phyloP scores from a whole-genome alignment of 2,113 vertebrate genomes.

The Platysteira castanea region DNA sequence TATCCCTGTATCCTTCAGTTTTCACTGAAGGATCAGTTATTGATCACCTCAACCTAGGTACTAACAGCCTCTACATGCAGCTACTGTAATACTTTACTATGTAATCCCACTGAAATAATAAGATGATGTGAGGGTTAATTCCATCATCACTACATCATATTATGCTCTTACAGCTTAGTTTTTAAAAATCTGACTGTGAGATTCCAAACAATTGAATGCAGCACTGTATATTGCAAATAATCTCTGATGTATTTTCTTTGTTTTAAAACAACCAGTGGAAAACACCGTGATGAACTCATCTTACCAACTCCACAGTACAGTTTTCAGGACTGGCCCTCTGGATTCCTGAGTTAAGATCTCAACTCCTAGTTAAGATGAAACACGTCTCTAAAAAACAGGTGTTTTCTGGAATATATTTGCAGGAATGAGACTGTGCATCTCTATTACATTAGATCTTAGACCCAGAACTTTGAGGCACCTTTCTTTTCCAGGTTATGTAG shows the following conservation, averaged over 20 bases:
- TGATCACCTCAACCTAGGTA: neutral
- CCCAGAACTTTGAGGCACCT: neutral
- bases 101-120: neutral
- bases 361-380: neutral
- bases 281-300: neutral
- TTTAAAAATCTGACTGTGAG: neutral
- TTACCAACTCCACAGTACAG: neutral
- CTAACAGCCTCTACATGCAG: neutral
- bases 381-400: neutral
- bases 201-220: neutral
- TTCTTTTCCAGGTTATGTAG: neutral
- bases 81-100: neutral
- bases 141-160: neutral
- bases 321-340: neutral
- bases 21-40: neutral
- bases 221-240: neutral
- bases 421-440: neutral
- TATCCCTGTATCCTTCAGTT: neutral
- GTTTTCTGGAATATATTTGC: neutral
- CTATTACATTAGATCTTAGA: neutral
- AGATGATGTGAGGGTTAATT: neutral
- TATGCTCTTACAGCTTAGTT: neutral
- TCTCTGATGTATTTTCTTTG: neutral
- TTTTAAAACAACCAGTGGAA: neutral
- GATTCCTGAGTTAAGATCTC: neutral